phyloP scores from a whole-genome alignment of 2,888 invertebrate species.

The Agonum fuliginosum region DNA sequence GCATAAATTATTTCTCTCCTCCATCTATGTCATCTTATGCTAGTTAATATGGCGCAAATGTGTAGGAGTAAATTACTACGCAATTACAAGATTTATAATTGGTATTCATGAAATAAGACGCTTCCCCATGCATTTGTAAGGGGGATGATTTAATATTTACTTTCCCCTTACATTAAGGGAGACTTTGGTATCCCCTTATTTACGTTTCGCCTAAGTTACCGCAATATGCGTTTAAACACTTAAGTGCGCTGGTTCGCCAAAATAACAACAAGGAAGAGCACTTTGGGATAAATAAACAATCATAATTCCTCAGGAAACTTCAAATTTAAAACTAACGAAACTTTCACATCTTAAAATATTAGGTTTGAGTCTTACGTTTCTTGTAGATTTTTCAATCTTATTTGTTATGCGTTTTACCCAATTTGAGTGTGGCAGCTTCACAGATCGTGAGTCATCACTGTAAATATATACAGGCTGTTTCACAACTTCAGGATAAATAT shows the following conservation, averaged over 20 bases:
- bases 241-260: conserved; percentile 22
- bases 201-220: conserved; percentile 43
- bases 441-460: too few relatives aligned
- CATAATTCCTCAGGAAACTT: too few relatives aligned
- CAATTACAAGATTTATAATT: conserved; percentile 60
- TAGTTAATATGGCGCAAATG: conserved; percentile 44
- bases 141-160: conserved; percentile 56
- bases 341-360: neutral
- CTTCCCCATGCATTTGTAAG: conserved; percentile 50
- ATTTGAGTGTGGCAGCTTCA: too few relatives aligned
- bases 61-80: conserved; percentile 51
- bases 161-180: conserved; percentile 26
- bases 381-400: too few relatives aligned
- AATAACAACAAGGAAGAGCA: conserved; percentile 13
- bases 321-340: neutral
- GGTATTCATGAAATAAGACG: conserved; percentile 59
- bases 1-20: too few relatives aligned
- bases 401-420: too few relatives aligned
- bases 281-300: too few relatives aligned
- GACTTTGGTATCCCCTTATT: conserved; percentile 36
- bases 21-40: too few relatives aligned
- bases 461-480: too few relatives aligned
- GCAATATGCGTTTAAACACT: conserved; percentile 52
- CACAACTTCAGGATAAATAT: too few relatives aligned
- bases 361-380: neutral